Percentiles rank a stretch among this genome's conserved stretches.
These are phyloP conservation scores for Lymantria monacha DNA, from an alignment of 2,888 invertebrate species.

Conservation along the genomic window DNA sequence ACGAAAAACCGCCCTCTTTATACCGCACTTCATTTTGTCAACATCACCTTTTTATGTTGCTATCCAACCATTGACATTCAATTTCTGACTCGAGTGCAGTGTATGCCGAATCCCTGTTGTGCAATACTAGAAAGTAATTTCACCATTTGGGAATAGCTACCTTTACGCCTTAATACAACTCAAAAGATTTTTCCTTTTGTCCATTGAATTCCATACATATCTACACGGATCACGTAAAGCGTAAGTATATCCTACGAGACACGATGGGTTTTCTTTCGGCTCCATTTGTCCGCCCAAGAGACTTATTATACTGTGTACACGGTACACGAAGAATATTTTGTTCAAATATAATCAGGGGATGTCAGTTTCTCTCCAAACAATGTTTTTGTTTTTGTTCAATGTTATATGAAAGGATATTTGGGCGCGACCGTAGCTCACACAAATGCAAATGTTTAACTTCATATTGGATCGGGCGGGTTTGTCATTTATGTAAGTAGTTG, in stretches of 20 bases:
- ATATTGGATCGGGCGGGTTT: conserved; percentile 61
- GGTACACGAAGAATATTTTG: conserved; percentile 72
- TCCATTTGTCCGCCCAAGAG: conserved; percentile 75
- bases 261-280: conserved; percentile 74
- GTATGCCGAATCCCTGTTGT: conserved; percentile 40
- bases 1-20: too few relatives aligned
- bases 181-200: conserved; percentile 72
- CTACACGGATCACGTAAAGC: conserved; percentile 69
- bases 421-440: conserved; percentile 43
- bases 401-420: conserved; percentile 58
- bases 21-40: conserved; percentile 31
- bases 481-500: conserved; percentile 43
- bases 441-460: conserved; percentile 72
- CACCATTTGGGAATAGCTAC: conserved; percentile 66
- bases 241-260: conserved; percentile 55
- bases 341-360: conserved; percentile 79
- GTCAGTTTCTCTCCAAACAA: conserved; percentile 64
- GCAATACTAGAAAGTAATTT: conserved; percentile 66
- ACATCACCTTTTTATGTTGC: conserved; percentile 52
- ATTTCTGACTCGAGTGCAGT: conserved; percentile 53
- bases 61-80: conserved; percentile 58
- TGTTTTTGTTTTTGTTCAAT: conserved; percentile 71
- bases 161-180: conserved; percentile 73
- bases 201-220: conserved; percentile 63
- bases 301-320: conserved; percentile 79